Evolutionary conservation across 2,888 invertebrate genomes (phyloP), one percentile per base, ranked within the genome.

Genomic region (Epistrophella euchroma): DNA sequence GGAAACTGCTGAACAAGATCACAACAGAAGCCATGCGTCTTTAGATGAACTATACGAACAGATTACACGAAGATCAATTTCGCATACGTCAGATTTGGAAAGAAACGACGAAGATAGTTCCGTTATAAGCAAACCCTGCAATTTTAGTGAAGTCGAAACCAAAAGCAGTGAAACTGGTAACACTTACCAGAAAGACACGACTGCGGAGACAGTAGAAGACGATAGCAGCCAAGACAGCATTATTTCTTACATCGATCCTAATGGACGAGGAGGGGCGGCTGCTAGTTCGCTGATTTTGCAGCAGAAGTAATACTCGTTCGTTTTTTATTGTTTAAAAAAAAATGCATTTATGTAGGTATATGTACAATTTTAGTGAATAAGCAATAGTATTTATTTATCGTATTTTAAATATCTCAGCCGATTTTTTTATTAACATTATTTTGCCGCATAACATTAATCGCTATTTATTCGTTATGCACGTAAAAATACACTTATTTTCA

Each of bases 21-120:
- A 88, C 11, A 88, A 88, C 70, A 89, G 89, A 25, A 90, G 91
- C 79, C 91, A 92, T 68, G 89, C 90, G 28, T 92, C 93, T 11
- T 92, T 96, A 66, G 96, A 96, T 89, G 95, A 95, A 90, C 92
- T 96, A 10, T 96, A 96, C 90, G 95, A 96, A 88, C 95, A 95
- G 89, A 96, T 96, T 84, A 92, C 92, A 40, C 89, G 91, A 17
- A 89, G 92, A 3, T 79, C 88, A 1, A 68, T 37, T 15, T 74
- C 64, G 19, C 77, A 70, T 73, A 77, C 58, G 7, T 50, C 80
- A 13, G 80, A 77, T 40, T 2, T 74, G 13, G 73, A 84, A 13
- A 77, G 55, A 6, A 88, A 77, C 47, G 73, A 70, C 37, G 81
- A 68, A 60, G 74, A 78, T 37, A 73, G 72, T 37, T 68, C 77